Evolutionary conservation across 1,140 invertebrate genomes (phyloP).

Genomic region (Hormaphis cornu): DNA sequence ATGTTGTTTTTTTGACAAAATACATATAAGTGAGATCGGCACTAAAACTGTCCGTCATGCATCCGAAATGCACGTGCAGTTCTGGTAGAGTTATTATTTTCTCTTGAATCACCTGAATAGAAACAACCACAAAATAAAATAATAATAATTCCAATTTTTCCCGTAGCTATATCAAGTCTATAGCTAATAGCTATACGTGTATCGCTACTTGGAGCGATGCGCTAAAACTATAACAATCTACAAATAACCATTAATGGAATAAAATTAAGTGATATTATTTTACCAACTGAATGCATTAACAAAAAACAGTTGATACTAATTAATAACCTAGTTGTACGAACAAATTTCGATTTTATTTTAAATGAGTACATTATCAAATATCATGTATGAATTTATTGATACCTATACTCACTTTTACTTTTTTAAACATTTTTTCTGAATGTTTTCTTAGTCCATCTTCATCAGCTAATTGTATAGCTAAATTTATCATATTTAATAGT

Average conservation of each 20-base stretch:
- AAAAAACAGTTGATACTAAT: no score
- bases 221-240: no score
- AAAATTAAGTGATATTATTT: no score
- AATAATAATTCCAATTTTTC: no score
- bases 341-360: no score
- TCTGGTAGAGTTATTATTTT: constrained; percentile 14
- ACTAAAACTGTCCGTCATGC: neutral
- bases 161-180: no score
- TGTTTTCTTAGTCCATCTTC: neutral
- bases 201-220: no score
- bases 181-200: no score
- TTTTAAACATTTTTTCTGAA: constrained; percentile 1
- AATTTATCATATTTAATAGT: neutral
- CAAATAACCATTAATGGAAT: no score
- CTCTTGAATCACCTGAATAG: constrained; percentile 1
- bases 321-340: no score
- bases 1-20: neutral
- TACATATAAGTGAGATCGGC: neutral
- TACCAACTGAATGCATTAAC: no score
- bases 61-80: constrained; percentile 2
- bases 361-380: no score
- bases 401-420: constrained; percentile 10
- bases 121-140: neutral
- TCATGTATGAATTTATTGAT: neutral
- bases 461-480: constrained; percentile 17